Percentiles rank a stretch among this genome's conserved stretches.
phyloP scores from a whole-genome alignment of 2,113 vertebrate genomes.

The Eptesicus fuscus region DNA sequence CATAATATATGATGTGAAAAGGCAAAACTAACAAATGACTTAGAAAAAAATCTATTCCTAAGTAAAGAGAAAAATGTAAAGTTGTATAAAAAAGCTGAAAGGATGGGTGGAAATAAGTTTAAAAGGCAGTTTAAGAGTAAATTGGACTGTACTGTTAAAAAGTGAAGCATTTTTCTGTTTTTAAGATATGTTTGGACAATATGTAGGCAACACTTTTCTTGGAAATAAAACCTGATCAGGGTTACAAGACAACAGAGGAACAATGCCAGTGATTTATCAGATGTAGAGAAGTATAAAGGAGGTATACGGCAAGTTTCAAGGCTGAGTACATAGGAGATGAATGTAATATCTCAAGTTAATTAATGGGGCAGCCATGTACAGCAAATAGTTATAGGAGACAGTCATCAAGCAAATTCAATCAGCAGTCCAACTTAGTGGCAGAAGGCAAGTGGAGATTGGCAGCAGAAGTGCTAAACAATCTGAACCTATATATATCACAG shows the following conservation, averaged over 20 bases:
- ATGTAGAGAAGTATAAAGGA: slow-evolving; percentile 56
- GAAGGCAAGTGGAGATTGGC: slow-evolving; percentile 21
- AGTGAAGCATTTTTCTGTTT: slow-evolving; percentile 62
- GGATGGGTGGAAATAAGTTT: slow-evolving; percentile 60
- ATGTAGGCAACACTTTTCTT: slow-evolving; percentile 70
- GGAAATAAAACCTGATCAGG: slow-evolving; percentile 74
- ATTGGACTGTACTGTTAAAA: slow-evolving; percentile 62
- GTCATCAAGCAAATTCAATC: slow-evolving; percentile 51
- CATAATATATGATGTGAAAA: slow-evolving; percentile 48
- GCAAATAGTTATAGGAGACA: slow-evolving; percentile 39
- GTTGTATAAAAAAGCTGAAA: slow-evolving; percentile 67
- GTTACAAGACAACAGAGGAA: slow-evolving; percentile 71
- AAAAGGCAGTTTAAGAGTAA: slow-evolving; percentile 57
- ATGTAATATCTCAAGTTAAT: slow-evolving; percentile 39
- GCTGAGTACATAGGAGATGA: neutral
- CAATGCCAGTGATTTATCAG: slow-evolving; percentile 65
- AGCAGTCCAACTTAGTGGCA: slow-evolving; percentile 37
- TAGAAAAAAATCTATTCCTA: slow-evolving; percentile 7
- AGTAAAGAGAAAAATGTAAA: slow-evolving; percentile 55
- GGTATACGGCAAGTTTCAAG: slow-evolving; percentile 43
- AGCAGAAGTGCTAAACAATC: slow-evolving; percentile 45
- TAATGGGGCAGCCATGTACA: slow-evolving; percentile 55
- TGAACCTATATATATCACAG: slow-evolving; percentile 50
- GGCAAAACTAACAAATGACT: slow-evolving; percentile 53
- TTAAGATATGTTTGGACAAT: slow-evolving; percentile 66